Base-by-base conservation (phyloP, 1,140 invertebrate genomes). In the Oscheius sp. region DNA sequence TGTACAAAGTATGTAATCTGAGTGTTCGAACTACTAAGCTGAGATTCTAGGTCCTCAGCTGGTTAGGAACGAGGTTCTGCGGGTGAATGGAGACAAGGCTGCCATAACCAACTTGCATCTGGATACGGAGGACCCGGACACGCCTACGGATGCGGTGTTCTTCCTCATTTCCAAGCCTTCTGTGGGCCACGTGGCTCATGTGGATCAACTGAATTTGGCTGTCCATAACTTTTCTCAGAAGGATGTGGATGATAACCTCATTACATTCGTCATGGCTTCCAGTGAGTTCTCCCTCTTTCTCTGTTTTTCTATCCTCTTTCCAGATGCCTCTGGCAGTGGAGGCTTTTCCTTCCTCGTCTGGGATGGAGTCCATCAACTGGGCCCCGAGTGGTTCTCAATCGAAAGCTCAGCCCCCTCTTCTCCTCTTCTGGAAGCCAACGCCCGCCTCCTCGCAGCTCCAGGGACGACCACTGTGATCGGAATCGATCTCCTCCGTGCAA, bases 321-420 rank as follows among this genome's bases (percentile, higher is more conserved):
- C 31, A 73, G 74, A 59, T 38, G 29, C 77, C 35, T 45, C 73
- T 42, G 46, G 31, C 13, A 38, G 45, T 26, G 75, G 61, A 20
- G 82, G 82, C 18, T 83, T 83, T 63, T 78, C 78, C 2, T 83
- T 83, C 70, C 63, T 84, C 31, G 70, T 84, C 29, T 78, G 73
- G 13, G 82, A 83, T 64, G 82, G 82, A 0, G 36, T 73, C 26
- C 72, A 74, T 52, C 82, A 83, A 68, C 70, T 70, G 20, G 68
- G 74, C 15, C 74, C 81, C 13, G 82, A 84, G 68, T 83, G 77
- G 77, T 83, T 83, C 46, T 55, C 65, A 1, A 77, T 82, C 31
- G 79, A 80, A 59, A 23, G 36, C 13, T 52, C 63, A 3, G 45
- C 59, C 2, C 65, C 77, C 23, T 36, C 32, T 20, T 68, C 70